Base-by-base conservation (phyloP, 1,140 invertebrate genomes). In the Pseudomyrmex gracilis region DNA sequence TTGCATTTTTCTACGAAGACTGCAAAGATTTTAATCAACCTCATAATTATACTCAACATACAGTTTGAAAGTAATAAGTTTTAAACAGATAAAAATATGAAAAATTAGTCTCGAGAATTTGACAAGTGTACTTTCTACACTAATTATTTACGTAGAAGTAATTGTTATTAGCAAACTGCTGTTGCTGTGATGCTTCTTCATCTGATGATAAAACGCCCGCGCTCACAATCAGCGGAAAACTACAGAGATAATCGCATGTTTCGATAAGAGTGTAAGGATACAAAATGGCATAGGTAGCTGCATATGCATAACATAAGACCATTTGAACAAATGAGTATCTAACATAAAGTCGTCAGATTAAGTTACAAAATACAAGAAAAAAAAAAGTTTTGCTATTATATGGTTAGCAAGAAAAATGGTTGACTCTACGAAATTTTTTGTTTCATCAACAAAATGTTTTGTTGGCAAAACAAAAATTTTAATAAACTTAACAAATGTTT, bases 171-270 rank as follows among this genome's bases (percentile, higher is more conserved):
- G 15, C 15, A 7, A 43, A 51, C 15, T 34, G 34, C 4, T 34
- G 24, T 34, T 34, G 3, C 24, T 34, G 34, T 34, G 34, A 5
- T 34, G 34, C 5, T 13, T 17, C 70, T 45, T 67, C 64, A 94
- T 93, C 92, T 91, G 73, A 82, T 88, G 55, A 94, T 34, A 24
- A 93, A 93, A 34, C 90, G 92, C 92, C 93, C 94, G 22, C 24
- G 55, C 93, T 93, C 0, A 87, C 85, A 15, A 88, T 91, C 0
- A 93, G 70, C 43, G 93, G 74, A 0, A 91, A 91, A 71, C 89
- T 87, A 90, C 91, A 94, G 15, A 92, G 83, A 43, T 87, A 67
- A 45, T 88, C 85, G 55, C 86, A 90, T 94, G 82, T 10, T 91
- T 93, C 61, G 93, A 58, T 12, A 94, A 64, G 22, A 92, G 34